phyloP scores from a whole-genome alignment of 2,888 invertebrate species.

The Odontothrips loti region DNA sequence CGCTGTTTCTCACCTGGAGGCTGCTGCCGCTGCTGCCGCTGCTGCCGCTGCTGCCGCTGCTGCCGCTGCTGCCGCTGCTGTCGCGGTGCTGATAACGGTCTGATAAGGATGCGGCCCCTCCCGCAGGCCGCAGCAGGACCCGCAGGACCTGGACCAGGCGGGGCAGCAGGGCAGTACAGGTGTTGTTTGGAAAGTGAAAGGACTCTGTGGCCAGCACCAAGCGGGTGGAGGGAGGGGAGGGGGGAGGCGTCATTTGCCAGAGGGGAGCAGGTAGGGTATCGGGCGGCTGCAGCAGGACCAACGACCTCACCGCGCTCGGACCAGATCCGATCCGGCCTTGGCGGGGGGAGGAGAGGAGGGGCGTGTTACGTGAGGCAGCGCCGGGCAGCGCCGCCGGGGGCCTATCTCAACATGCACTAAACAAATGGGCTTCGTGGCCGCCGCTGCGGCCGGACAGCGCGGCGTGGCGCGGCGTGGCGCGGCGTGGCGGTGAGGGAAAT shows the following conservation, averaged over 20 bases:
- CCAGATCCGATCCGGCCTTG: slow-evolving; percentile 14
- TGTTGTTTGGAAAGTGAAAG: slow-evolving; percentile 26
- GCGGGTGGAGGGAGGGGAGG: neutral
- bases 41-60: no score
- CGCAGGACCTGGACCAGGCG: neutral
- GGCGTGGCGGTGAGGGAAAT: no score
- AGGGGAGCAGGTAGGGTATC: neutral
- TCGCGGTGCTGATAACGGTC: no score
- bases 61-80: no score
- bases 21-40: no score
- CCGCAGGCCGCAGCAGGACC: neutral
- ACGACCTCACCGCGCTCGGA: neutral
- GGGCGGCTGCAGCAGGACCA: neutral
- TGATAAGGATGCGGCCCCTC: no score
- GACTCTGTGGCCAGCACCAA: neutral
- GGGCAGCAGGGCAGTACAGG: neutral
- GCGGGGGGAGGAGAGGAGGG: neutral
- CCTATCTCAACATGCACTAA: slow-evolving; percentile 10
- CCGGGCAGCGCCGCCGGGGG: neutral
- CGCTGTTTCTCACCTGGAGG: no score
- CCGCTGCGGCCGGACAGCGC: no score
- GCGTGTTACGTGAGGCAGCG: slow-evolving; percentile 7
- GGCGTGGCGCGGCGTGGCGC: neutral
- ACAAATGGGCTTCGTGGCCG: slow-evolving; percentile 1
- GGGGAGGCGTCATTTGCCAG: neutral